Conservation (phyloP, 1,140 invertebrate species). For the Bombus cullumanus region DNA sequence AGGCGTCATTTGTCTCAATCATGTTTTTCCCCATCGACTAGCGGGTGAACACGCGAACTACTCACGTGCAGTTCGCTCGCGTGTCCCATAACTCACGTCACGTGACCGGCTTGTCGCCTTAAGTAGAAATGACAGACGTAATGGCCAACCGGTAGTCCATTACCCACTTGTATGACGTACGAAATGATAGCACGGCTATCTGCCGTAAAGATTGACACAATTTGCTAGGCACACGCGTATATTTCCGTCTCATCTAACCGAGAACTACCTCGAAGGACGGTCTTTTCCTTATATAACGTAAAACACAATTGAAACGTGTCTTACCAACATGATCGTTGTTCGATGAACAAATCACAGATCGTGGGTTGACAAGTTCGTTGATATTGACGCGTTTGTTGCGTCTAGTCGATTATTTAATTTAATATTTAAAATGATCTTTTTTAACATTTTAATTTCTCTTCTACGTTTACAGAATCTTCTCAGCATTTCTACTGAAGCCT, state of each 20-base stretch:
- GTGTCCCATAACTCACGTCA: slow-evolving; percentile 31
- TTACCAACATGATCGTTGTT: background rate
- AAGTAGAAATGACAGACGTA: slow-evolving; percentile 49
- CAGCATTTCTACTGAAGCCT: too few species aligned
- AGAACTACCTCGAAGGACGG: slow-evolving; percentile 25
- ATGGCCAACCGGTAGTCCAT: slow-evolving; percentile 30
- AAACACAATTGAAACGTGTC: background rate
- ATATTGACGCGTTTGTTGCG: background rate
- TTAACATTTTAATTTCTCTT: too few species aligned
- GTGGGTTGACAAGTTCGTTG: background rate
- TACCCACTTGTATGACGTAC: slow-evolving; percentile 48
- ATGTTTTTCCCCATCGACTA: background rate
- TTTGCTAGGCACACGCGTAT: slow-evolving; percentile 5
- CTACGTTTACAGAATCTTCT: too few species aligned
- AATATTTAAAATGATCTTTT: too few species aligned
- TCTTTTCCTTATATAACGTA: slow-evolving; percentile 19
- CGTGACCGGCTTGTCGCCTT: slow-evolving; percentile 37
- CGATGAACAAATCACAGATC: background rate
- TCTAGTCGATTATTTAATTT: background rate
- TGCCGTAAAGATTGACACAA: slow-evolving; percentile 42
- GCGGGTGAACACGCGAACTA: background rate
- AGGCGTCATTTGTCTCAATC: slow-evolving; percentile 5
- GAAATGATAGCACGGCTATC: slow-evolving; percentile 46
- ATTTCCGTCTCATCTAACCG: slow-evolving; percentile 7
- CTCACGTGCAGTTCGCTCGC: background rate